Evolutionary conservation across 2,888 invertebrate genomes (phyloP), one percentile per base, ranked within the genome.

Genomic region (Osmoderma eremita): DNA sequence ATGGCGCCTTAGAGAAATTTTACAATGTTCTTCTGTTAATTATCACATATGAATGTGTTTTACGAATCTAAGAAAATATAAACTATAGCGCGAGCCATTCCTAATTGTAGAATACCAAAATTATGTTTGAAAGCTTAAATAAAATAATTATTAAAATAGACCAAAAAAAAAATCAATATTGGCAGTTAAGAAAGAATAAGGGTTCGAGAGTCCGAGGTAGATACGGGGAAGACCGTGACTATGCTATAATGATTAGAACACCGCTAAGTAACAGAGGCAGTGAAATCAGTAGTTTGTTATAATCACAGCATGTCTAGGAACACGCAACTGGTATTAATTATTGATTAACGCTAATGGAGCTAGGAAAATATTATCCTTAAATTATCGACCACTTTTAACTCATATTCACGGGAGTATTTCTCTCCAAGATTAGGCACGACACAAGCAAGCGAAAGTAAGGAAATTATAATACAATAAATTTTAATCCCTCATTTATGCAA

Each of bases 311-410:
- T 65, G 62, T 67, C 56, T 50, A 36, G 54, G 65, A 38, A 48
- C 69, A 72, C 70, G 71, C 70, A 71, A 70, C 58, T 64, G 49
- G 71, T 69, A 72, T 71, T 72, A 72, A 71, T 72, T 72, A 71
- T 72, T 72, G 71, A 72, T 72, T 71, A 72, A 70, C 67, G 71
- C 67, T 71, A 71, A 72, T 71, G 72, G 70, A 69, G 63, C 61
- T 64, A 24, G 69, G 65, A 65, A 65, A 68, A 68, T 67, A 67
- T 65, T 69, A 65, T 70, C 68, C 61, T 69, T 67, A 58, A 70
- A 66, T 70, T 70, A 71, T 70, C 68, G 70, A 62, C 24, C 45
- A 65, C 66, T 36, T 62, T 70, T 66, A 63, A 61, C 45, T 45
- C 45, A 61, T 18, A 36, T 15, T 36, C 18, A n/a, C 45, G 48